Evolutionary conservation across 2,113 vertebrate genomes (phyloP).

Genomic region (Alces alces): DNA sequence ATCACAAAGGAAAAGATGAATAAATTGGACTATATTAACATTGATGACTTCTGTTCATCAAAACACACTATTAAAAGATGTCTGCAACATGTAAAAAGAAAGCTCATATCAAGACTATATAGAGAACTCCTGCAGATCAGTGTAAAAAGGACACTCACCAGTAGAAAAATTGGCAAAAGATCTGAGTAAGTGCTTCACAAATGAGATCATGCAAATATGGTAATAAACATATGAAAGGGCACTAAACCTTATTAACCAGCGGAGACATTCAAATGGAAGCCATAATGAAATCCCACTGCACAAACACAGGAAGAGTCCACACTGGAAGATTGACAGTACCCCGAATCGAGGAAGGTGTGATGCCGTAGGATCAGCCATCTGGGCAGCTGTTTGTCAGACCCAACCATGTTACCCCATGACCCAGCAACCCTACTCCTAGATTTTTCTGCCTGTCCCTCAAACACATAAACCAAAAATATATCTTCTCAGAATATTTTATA

Average conservation of each 20-base stretch:
- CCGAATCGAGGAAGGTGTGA: background rate
- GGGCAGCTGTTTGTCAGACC: background rate
- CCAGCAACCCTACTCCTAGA: too few relatives aligned
- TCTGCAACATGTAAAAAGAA: background rate
- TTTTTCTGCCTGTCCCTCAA: background rate
- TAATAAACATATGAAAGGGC: background rate
- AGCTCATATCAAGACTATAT: background rate
- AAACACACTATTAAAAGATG: background rate
- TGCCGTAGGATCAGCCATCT: background rate
- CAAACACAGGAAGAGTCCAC: background rate
- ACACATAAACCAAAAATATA: background rate
- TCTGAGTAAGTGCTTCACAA: background rate
- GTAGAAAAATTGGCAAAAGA: background rate
- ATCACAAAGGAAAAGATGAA: background rate
- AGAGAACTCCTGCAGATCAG: background rate
- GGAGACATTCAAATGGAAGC: background rate
- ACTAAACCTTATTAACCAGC: background rate
- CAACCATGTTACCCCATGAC: fast-evolving
- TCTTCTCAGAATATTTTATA: background rate
- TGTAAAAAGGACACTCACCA: background rate
- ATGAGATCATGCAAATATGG: background rate
- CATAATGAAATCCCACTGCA: background rate
- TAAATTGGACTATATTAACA: background rate
- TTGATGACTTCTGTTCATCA: background rate
- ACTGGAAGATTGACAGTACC: background rate